These are phyloP conservation scores for Meghimatium bilineatum DNA, from an alignment of 2,888 invertebrate genomes.

Conservation along the genomic window DNA sequence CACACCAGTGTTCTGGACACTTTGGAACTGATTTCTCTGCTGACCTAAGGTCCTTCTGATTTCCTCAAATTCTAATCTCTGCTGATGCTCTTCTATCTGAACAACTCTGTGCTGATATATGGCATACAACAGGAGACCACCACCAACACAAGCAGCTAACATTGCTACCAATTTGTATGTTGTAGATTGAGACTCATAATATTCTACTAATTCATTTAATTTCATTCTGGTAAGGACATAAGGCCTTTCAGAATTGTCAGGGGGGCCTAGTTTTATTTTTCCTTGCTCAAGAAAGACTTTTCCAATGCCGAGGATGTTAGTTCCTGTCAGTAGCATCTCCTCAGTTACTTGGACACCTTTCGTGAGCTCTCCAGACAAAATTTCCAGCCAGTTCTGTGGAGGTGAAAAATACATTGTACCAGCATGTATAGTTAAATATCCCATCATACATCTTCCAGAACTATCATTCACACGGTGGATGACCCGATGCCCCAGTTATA, in stretches of 20 bases:
- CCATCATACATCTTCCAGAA: no score
- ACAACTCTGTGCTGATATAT: conserved; percentile 78
- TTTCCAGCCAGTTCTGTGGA: conserved; percentile 88
- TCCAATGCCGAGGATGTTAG: conserved; percentile 88
- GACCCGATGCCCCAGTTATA: no score
- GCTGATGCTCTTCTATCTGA: conserved; percentile 51
- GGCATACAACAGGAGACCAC: conserved; percentile 80
- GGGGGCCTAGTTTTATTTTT: conserved; percentile 83
- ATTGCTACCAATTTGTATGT: conserved; percentile 79
- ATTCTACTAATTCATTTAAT: conserved; percentile 85
- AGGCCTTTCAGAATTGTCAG: conserved; percentile 82
- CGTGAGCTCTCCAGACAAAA: conserved; percentile 85
- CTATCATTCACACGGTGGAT: no score
- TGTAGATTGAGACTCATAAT: conserved; percentile 84
- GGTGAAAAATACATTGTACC: neutral
- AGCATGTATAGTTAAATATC: neutral
- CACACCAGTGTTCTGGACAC: neutral
- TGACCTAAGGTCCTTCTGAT: conserved; percentile 44
- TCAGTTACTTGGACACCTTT: conserved; percentile 90
- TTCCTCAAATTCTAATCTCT: conserved; percentile 51
- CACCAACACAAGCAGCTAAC: conserved; percentile 81
- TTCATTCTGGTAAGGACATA: conserved; percentile 89
- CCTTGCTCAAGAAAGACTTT: conserved; percentile 84
- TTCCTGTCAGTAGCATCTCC: conserved; percentile 89
- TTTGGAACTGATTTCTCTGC: neutral